Base-by-base conservation (phyloP, 2,797 vertebrate species). In the Erethizon dorsatum region DNA sequence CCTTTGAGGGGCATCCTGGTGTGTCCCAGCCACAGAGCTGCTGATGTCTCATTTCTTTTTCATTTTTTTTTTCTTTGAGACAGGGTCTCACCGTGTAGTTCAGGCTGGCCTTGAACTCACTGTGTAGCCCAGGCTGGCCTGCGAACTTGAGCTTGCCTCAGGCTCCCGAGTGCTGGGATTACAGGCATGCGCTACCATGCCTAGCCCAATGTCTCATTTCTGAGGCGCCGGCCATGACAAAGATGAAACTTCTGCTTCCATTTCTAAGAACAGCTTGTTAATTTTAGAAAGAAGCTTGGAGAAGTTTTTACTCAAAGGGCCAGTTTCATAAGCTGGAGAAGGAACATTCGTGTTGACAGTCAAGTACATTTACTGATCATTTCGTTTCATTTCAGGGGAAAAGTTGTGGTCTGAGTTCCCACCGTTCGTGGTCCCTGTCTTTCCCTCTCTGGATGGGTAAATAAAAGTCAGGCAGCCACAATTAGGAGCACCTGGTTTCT, bases 261-360 rank as follows among this genome's bases (percentile, higher is more conserved):
- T 95, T 97, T 97, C 92, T 82, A 45, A 93, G 94, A 83, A 91
- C 37, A 57, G 1, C 12, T 77, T 85, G 96, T 95, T 88, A 2
- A 67, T 65, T 93, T 79, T 33, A 45, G 65, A 88, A 28, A 2
- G 14, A 94, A 33, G 59, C 63, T 26, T 41, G 41, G 61, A 65
- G 82, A 71, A 24, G 18, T 6, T 90, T 47, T 17, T 45, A 37
- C 10, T 54, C 31, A 11, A 17, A 78, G 57, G 50, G 37, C 3
- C 3, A 3, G 17, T 63, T 85, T 69, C 45, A 0, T 7, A 67
- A 82, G n/a, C n/a, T 89, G 22, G 41, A 52, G 52, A 17, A 61
- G 91, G 82, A 65, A 15, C 33, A 0, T 56, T 41, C 50, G 6
- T 6, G 10, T 9, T 17, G 84, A 22, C 4, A 33, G 50, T 37